Conservation (phyloP, 2,113 vertebrate species). For the Poeciliopsis prolifica region DNA sequence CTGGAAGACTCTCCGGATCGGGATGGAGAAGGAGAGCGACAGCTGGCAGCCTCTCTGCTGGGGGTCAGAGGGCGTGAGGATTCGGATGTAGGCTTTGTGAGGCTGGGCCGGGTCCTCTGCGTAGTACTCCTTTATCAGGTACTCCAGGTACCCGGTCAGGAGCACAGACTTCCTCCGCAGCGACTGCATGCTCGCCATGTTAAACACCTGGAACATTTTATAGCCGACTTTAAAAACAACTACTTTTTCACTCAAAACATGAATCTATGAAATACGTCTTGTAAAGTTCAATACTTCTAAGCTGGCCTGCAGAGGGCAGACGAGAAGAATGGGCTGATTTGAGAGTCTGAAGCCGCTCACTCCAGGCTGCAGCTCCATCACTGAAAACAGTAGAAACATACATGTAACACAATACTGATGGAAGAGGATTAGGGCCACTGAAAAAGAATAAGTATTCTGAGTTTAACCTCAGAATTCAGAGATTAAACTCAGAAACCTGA, state of each 20-base stretch:
- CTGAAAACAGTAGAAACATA: constrained; percentile 67
- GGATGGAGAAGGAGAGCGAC: constrained; percentile 85
- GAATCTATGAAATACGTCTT: background rate
- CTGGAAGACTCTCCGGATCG: constrained; percentile 79
- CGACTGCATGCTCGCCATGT: constrained; percentile 83
- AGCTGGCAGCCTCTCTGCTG: constrained; percentile 92
- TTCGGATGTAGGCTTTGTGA: constrained; percentile 75
- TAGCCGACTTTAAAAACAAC: background rate
- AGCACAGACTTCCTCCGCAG: constrained; percentile 91
- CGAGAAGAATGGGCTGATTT: constrained; percentile 93
- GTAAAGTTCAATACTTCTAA: constrained; percentile 85
- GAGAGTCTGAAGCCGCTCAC: constrained; percentile 91
- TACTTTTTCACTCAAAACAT: too few relatives aligned
- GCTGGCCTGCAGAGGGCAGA: constrained; percentile 92
- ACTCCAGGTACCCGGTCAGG: constrained; percentile 93
- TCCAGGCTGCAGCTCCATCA: constrained; percentile 87
- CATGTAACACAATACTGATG: background rate
- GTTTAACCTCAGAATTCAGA: too few relatives aligned
- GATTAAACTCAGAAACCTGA: too few relatives aligned
- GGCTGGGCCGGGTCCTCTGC: constrained; percentile 66
- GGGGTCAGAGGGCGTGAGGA: constrained; percentile 85
- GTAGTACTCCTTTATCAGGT: constrained; percentile 83
- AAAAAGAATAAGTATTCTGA: too few relatives aligned
- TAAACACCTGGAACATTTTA: constrained; percentile 83
- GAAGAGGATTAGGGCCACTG: too few relatives aligned